A percentile compares a stretch with the other conserved stretches of the same genome.
Evolutionary conservation across 2,797 vertebrate species (phyloP).

Genomic region (Podargus strigoides): DNA sequence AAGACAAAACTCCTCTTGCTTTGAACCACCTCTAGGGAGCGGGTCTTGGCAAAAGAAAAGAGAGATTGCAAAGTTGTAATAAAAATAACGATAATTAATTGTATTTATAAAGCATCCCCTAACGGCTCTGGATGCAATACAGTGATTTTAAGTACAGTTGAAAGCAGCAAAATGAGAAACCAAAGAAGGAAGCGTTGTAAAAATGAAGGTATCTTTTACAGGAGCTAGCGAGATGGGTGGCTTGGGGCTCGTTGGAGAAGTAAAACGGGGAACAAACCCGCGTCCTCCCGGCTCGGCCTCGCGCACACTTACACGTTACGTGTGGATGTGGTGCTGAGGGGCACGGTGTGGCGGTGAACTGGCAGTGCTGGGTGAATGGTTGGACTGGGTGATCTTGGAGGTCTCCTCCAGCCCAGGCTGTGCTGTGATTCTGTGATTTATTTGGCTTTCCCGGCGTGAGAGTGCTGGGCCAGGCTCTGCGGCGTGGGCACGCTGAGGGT

Average conservation of each 20-base stretch:
- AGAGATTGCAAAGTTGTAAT: conserved; percentile 33
- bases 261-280: not conserved
- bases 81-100: conserved; percentile 56
- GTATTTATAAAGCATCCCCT: conserved; percentile 40
- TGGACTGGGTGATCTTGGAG: too few relatives aligned
- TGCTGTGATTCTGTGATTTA: too few relatives aligned
- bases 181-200: not conserved
- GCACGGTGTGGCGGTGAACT: too few relatives aligned
- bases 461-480: not conserved
- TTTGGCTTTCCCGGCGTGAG: accelerated
- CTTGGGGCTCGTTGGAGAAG: not conserved
- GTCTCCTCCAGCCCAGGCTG: too few relatives aligned
- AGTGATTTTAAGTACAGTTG: not conserved
- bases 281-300: too few relatives aligned
- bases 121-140: not conserved
- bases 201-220: not conserved
- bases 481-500: not conserved
- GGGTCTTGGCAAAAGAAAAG: conserved; percentile 55
- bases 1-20: conserved; percentile 45
- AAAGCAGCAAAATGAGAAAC: not conserved
- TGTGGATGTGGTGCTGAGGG: too few relatives aligned
- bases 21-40: conserved; percentile 54
- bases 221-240: not conserved
- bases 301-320: too few relatives aligned
- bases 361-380: too few relatives aligned